These are phyloP conservation scores for Cynopterus brachyotis DNA, from an alignment of 2,113 vertebrate genomes.

Conservation along the genomic window DNA sequence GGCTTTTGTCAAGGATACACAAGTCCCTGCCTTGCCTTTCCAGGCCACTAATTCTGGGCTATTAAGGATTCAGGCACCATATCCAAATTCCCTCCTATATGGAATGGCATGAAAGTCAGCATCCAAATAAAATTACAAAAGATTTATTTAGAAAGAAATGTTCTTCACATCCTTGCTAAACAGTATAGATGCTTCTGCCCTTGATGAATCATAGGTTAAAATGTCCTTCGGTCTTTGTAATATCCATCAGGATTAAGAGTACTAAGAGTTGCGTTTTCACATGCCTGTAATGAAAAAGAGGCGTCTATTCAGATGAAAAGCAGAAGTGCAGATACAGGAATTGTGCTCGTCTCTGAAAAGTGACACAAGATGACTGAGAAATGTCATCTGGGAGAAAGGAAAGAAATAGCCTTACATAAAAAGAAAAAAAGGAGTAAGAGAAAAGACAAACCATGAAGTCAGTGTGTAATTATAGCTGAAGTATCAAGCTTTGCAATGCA, in stretches of 20 bases:
- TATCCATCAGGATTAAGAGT: neutral
- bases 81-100: neutral
- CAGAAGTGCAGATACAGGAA: neutral
- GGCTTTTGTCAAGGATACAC: neutral
- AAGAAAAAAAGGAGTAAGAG: neutral
- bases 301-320: neutral
- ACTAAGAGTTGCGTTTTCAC: neutral
- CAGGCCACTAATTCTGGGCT: neutral
- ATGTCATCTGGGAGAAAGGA: neutral
- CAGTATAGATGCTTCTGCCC: neutral
- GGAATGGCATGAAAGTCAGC: neutral
- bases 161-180: neutral
- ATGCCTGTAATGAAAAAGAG: neutral
- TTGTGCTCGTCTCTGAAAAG: neutral
- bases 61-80: neutral
- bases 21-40: neutral
- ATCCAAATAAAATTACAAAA: neutral
- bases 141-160: neutral
- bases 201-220: neutral
- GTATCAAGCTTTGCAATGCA: no score
- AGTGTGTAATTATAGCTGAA: rapidly evolving
- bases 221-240: neutral
- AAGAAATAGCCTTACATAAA: neutral
- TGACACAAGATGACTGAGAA: neutral
- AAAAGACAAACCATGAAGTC: neutral